Conservation (phyloP, 2,888 invertebrate species). For the Reticulitermes lucifugus region DNA sequence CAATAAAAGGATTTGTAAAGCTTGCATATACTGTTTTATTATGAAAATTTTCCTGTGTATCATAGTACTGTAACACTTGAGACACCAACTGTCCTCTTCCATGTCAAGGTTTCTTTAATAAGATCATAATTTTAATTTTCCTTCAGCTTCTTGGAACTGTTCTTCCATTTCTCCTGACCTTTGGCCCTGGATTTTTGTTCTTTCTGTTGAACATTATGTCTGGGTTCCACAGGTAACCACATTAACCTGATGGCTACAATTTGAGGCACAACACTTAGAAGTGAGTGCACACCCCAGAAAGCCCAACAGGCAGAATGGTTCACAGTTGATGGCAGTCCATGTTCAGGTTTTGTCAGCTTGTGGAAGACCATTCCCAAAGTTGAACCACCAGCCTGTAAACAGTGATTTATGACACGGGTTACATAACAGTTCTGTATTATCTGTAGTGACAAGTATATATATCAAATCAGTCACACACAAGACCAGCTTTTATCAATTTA, state of each 20-base stretch:
- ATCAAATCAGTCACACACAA: too few species aligned
- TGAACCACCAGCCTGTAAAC: constrained; percentile 30
- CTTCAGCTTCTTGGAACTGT: neutral
- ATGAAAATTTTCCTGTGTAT: too few species aligned
- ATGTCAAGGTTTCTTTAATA: too few species aligned
- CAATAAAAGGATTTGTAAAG: too few species aligned
- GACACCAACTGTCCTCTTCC: too few species aligned
- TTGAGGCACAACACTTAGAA: constrained; percentile 28
- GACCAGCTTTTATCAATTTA: too few species aligned
- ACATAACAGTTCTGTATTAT: neutral
- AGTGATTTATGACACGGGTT: neutral
- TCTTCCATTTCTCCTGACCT: neutral
- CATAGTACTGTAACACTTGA: too few species aligned
- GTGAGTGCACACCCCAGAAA: constrained; percentile 31
- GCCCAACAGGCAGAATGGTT: constrained; percentile 11
- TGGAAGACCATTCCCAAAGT: constrained; percentile 24
- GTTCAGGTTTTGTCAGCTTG: constrained; percentile 12
- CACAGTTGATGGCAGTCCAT: neutral
- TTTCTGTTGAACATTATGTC: neutral
- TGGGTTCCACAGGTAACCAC: neutral
- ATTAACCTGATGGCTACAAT: neutral
- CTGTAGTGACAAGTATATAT: neutral
- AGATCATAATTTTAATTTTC: neutral
- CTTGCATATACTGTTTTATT: too few species aligned
- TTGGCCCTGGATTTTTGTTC: neutral